Base-by-base conservation (phyloP, 2,797 vertebrate genomes). In the Coranthus polyacanthus region DNA sequence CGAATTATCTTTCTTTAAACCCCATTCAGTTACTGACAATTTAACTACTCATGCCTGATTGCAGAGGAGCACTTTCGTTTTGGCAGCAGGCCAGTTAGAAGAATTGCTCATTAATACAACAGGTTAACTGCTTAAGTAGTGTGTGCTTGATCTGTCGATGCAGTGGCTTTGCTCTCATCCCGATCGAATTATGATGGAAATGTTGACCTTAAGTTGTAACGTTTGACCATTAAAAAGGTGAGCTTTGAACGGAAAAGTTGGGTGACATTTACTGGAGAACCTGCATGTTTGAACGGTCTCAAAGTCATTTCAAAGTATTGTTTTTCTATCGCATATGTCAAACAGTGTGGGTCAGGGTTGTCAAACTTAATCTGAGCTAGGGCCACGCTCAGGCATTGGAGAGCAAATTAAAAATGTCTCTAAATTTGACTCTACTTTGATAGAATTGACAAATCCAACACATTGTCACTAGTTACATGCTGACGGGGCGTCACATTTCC, bases 61-160 rank as follows among this genome's bases (percentile, higher is more conserved):
- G 70, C 58, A 41, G 58, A 79, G 52, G 46, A 66, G 52, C 47
- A 21, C 41, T 68, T 60, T 65, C 17, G 66, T 54, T 68, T 51
- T 78, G 68, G 59, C 61, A 24, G 55, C 13, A 34, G n/a, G 37
- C 52, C 77, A 52, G 6, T 10, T 22, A 15, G 68, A 75, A 65
- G 32, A 75, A 56, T 62, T 36, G 46, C 21, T 73, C 47, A 71
- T 79, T 55, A 81, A 43, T 73, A 67, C 43, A 70, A 78, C 56
- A 60, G 63, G 72, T 79, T 79, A 68, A 60, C 49, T 0, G 2
- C 53, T 54, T 38, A 38, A 29, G 32, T 22, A 26, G 62, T 22
- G 45, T 63, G 34, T 15, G 32, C 42, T 58, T 21, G 46, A 66
- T 74, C 54, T 1, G 0, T 42, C 15, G 26, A 34, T 45, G 43